phyloP scores from a whole-genome alignment of 2,113 vertebrate species.

The Hypanus sabinus region DNA sequence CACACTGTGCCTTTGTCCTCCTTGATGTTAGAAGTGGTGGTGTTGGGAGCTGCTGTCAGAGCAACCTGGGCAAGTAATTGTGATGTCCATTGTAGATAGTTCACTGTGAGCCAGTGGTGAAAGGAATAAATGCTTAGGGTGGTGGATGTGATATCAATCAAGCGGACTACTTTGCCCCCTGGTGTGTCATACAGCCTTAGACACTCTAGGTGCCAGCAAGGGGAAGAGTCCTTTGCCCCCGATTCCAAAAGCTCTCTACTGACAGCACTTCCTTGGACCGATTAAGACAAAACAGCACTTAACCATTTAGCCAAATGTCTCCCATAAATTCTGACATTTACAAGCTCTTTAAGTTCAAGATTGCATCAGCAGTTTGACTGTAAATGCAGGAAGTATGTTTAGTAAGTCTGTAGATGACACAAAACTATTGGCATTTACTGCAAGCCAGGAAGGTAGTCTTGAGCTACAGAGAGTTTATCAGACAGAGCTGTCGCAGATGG shows the following conservation, averaged over 20 bases:
- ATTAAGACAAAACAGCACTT: background rate
- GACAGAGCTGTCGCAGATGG: background rate
- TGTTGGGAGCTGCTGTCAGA: background rate
- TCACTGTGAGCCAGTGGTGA: too few species aligned
- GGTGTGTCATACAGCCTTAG: background rate
- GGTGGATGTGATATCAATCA: background rate
- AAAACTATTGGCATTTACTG: too few species aligned
- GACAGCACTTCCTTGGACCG: background rate
- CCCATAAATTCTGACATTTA: background rate
- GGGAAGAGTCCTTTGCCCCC: background rate
- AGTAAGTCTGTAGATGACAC: too few species aligned
- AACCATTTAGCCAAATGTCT: background rate
- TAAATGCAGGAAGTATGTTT: too few species aligned
- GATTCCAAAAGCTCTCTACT: background rate
- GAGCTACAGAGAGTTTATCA: too few species aligned
- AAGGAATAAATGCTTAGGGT: background rate
- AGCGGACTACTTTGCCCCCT: background rate
- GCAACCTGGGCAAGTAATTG: background rate
- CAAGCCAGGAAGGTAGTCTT: too few species aligned
- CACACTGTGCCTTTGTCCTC: background rate
- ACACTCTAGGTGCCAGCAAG: background rate
- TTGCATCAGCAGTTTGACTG: too few species aligned
- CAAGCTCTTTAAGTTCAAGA: background rate
- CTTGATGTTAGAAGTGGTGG: background rate
- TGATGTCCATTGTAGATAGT: background rate